A percentile compares a stretch with the other conserved stretches of the same genome.
phyloP scores from a whole-genome alignment of 2,113 vertebrate species.

The Eleginops maclovinus region DNA sequence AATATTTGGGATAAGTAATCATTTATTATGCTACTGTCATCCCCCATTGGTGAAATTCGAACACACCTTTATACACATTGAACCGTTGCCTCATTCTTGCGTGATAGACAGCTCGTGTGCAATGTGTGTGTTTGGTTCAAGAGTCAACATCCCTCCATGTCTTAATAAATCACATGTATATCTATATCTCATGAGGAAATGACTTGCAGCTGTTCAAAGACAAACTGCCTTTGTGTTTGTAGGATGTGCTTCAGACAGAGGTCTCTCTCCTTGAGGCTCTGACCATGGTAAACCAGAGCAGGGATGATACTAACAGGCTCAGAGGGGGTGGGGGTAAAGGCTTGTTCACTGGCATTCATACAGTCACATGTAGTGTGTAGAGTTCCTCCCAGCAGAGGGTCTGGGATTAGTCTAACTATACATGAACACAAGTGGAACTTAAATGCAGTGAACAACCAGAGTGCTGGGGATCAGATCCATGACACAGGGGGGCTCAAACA shows the following conservation, averaged over 20 bases:
- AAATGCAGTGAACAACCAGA: slow-evolving; percentile 51
- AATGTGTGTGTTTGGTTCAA: background rate
- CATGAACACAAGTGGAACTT: background rate
- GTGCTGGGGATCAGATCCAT: slow-evolving; percentile 16
- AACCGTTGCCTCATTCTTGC: background rate
- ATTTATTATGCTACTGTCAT: background rate
- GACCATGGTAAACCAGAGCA: slow-evolving; percentile 69
- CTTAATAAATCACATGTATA: background rate
- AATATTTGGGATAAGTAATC: background rate
- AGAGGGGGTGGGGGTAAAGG: background rate
- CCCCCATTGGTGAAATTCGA: background rate
- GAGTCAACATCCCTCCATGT: background rate
- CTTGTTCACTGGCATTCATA: slow-evolving; percentile 46
- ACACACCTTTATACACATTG: background rate
- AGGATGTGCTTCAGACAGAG: slow-evolving; percentile 76
- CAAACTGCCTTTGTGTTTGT: slow-evolving; percentile 46
- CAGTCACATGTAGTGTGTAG: background rate
- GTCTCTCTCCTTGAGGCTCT: slow-evolving; percentile 75
- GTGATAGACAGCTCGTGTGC: background rate
- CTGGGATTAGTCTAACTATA: background rate
- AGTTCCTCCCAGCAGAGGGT: background rate
- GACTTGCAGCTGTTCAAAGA: slow-evolving; percentile 3
- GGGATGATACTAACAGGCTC: background rate
- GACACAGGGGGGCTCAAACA: slow-evolving; percentile 29
- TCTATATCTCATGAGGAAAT: background rate